These are phyloP conservation scores for Lomographa bimaculata DNA, from an alignment of 2,888 invertebrate species.

Conservation along the genomic window DNA sequence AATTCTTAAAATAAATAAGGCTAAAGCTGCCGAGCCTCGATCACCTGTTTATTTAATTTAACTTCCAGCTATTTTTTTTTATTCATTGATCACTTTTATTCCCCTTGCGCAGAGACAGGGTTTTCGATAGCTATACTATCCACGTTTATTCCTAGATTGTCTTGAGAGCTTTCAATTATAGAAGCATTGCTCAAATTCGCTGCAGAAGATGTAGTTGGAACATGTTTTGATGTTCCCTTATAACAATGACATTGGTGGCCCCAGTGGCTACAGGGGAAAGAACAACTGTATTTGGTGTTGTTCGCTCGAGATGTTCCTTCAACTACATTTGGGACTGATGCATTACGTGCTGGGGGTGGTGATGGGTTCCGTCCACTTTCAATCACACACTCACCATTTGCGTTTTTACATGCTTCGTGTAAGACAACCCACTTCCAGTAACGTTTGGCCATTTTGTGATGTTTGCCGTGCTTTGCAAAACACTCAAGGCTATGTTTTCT, in stretches of 20 bases:
- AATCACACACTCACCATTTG: slow-evolving; percentile 17
- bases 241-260: slow-evolving; percentile 12
- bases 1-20: no score
- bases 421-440: slow-evolving; percentile 25
- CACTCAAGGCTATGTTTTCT: slow-evolving; percentile 19
- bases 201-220: no score
- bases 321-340: slow-evolving; percentile 7
- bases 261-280: slow-evolving; percentile 20
- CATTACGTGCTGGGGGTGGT: slow-evolving; percentile 17
- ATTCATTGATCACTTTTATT: no score
- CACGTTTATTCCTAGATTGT: slow-evolving; percentile 37
- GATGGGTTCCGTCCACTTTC: slow-evolving; percentile 26
- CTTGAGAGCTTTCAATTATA: slow-evolving; percentile 32
- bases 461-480: slow-evolving; percentile 11
- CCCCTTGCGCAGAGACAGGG: slow-evolving; percentile 17
- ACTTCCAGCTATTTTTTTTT: slow-evolving; percentile 4
- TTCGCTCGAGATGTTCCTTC: slow-evolving; percentile 13
- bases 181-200: slow-evolving; percentile 24
- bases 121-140: slow-evolving; percentile 34
- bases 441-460: slow-evolving; percentile 29
- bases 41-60: no score
- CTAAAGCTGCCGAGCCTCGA: no score
- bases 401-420: slow-evolving; percentile 29
- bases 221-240: no score
- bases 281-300: slow-evolving; percentile 15